phyloP scores from a whole-genome alignment of 2,113 vertebrate species.

The Aegithalos caudatus region DNA sequence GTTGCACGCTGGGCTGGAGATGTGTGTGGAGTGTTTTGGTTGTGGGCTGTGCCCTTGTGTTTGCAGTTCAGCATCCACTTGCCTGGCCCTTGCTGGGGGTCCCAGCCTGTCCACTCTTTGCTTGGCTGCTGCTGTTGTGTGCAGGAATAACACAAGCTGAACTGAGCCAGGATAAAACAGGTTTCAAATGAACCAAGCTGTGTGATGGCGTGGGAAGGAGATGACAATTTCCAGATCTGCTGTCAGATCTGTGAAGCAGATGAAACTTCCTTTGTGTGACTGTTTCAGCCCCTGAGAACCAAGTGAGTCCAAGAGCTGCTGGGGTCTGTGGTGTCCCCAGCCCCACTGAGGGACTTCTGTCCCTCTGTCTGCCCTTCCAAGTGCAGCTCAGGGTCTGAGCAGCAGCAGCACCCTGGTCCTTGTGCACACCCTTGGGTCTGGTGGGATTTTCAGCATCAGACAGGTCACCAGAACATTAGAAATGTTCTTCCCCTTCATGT shows the following conservation, averaged over 20 bases:
- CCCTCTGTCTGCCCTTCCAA: not conserved
- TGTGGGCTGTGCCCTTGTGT: not conserved
- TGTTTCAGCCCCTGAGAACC: not conserved
- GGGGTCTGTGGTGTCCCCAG: not conserved
- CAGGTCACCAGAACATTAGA: not conserved
- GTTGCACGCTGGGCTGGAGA: conserved; percentile 4
- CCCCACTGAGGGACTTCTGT: not conserved
- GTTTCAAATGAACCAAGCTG: not conserved
- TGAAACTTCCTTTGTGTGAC: not conserved
- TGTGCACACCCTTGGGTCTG: not conserved
- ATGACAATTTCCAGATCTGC: not conserved
- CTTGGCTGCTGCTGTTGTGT: not conserved
- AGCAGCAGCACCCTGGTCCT: not conserved
- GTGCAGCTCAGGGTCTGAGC: not conserved
- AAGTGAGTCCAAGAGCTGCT: not conserved
- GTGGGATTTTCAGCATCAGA: not conserved
- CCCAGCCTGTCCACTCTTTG: not conserved
- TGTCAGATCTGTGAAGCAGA: not conserved
- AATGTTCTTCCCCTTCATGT: not conserved
- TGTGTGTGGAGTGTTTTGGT: not conserved
- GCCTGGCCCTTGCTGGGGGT: not conserved
- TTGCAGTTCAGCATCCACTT: conserved; percentile 28
- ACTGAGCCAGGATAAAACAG: not conserved
- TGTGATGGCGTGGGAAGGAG: not conserved
- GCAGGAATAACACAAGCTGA: not conserved